Percentiles rank a stretch among this genome's conserved stretches.
Conservation (phyloP, 2,797 vertebrate genomes). For the Sebastes kiyomatsui region DNA sequence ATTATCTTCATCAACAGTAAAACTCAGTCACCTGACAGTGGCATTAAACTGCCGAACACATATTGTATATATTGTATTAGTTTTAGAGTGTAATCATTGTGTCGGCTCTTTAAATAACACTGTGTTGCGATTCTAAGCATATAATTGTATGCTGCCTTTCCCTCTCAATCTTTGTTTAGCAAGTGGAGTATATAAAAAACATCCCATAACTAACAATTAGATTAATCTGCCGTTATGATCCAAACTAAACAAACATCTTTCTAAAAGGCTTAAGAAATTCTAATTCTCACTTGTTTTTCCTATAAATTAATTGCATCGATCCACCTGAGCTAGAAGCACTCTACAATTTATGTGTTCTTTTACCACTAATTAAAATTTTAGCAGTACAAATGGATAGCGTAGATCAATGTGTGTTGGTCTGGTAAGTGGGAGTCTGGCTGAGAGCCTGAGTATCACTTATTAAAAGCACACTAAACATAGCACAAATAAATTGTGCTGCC, state of each 20-base stretch:
- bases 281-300: not conserved
- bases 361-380: slow-evolving; percentile 17
- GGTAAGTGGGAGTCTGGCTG: slow-evolving; percentile 23
- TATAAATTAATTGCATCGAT: not conserved
- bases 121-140: not conserved
- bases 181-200: not conserved
- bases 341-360: not conserved
- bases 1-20: not conserved
- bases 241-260: not conserved
- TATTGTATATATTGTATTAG: not conserved
- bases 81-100: not conserved
- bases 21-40: not conserved
- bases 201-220: not conserved
- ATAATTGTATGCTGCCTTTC: slow-evolving; percentile 9
- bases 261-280: not conserved
- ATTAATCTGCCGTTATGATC: not conserved
- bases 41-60: not conserved
- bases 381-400: not conserved
- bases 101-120: not conserved
- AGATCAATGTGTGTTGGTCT: slow-evolving; percentile 21
- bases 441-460: slow-evolving; percentile 16
- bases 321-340: not conserved
- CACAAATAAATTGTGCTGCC: not conserved
- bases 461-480: slow-evolving; percentile 16
- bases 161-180: slow-evolving; percentile 3